Percentiles rank a stretch among this genome's conserved stretches.
Conservation (phyloP, 2,797 vertebrate species). For the Ptychobarbus kaznakovi region DNA sequence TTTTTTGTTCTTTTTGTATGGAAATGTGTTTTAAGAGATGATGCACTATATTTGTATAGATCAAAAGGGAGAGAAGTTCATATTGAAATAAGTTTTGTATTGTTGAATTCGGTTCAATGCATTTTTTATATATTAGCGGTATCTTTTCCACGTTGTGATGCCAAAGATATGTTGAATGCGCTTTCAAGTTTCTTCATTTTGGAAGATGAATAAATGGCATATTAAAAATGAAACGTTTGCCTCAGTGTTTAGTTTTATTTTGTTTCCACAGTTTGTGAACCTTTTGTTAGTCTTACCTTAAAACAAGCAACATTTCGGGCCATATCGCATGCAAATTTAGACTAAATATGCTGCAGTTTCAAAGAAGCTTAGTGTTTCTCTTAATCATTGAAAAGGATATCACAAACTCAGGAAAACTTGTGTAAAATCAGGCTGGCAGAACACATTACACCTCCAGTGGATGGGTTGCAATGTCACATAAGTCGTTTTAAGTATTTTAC, state of each 20-base stretch:
- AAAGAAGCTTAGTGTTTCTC: not conserved
- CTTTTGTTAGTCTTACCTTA: not conserved
- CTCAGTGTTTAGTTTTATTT: slow-evolving; percentile 39
- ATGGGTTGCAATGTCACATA: not conserved
- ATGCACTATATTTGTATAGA: slow-evolving; percentile 95
- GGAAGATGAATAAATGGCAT: slow-evolving; percentile 89
- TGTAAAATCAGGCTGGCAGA: not conserved
- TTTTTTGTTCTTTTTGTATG: slow-evolving; percentile 70
- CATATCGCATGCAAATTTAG: not conserved
- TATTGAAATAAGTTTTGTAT: slow-evolving; percentile 98
- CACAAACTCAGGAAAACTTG: not conserved
- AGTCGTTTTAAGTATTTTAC: not conserved
- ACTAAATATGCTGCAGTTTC: not conserved
- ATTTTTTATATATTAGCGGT: slow-evolving; percentile 88
- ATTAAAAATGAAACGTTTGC: slow-evolving; percentile 63
- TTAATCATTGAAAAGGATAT: not conserved
- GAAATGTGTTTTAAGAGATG: slow-evolving; percentile 80
- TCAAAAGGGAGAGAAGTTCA: slow-evolving; percentile 90
- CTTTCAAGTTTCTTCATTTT: slow-evolving; percentile 86
- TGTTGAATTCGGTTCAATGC: slow-evolving; percentile 89
- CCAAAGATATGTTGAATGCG: slow-evolving; percentile 96
- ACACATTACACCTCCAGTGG: not conserved
- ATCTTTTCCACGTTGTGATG: slow-evolving; percentile 86
- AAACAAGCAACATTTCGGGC: not conserved
- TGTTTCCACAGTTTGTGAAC: not conserved